Evolutionary conservation across 2,888 invertebrate genomes (phyloP).

Genomic region (Ceramica pisi): DNA sequence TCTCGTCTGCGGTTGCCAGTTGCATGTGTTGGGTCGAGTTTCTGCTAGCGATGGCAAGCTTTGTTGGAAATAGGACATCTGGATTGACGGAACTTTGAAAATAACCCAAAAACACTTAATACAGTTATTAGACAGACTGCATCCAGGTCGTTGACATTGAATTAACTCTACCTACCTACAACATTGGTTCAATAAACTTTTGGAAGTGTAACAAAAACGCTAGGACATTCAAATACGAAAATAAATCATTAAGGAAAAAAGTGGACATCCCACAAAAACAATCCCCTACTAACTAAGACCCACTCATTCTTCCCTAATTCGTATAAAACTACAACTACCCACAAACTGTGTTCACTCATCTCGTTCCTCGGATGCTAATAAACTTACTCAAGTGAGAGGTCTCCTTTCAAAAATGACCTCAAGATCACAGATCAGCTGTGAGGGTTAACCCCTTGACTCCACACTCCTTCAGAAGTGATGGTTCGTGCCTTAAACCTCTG

Average conservation of each 20-base stretch:
- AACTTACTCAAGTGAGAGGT: conserved; percentile 62
- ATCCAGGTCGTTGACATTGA: background rate
- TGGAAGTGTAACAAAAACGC: background rate
- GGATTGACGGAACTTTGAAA: background rate
- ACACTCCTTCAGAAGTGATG: conserved; percentile 61
- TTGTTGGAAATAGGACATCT: background rate
- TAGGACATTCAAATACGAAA: background rate
- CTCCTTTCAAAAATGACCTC: conserved; percentile 69
- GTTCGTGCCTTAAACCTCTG: conserved; percentile 38
- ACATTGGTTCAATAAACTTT: background rate
- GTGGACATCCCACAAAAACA: background rate
- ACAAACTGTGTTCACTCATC: conserved; percentile 63
- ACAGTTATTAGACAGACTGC: background rate
- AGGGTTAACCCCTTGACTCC: conserved; percentile 67
- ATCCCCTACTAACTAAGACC: background rate
- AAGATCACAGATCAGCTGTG: conserved; percentile 66
- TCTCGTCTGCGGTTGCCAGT: conserved; percentile 54
- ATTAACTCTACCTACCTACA: background rate
- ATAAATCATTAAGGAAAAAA: no score
- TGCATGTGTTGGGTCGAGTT: conserved; percentile 35
- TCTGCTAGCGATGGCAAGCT: background rate
- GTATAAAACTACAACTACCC: conserved; percentile 64
- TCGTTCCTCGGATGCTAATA: conserved; percentile 61
- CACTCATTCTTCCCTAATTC: conserved; percentile 48
- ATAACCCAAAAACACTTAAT: background rate